Percentiles rank a stretch among this genome's conserved stretches.
Evolutionary conservation across 2,888 invertebrate genomes (phyloP).

Genomic region (Aspidiotus rigidus): DNA sequence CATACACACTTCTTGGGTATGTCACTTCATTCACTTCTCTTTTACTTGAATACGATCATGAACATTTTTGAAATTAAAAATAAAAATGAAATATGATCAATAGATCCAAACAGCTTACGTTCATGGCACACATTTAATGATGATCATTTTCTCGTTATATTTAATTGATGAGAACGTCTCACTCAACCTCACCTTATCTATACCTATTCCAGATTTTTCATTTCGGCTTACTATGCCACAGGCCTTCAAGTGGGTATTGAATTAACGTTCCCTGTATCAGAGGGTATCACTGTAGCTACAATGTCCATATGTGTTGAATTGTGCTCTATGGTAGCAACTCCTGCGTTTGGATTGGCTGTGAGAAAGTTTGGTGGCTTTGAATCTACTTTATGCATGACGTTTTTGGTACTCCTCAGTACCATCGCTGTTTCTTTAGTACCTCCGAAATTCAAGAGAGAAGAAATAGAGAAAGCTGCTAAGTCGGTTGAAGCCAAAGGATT

Average conservation of each 20-base stretch:
- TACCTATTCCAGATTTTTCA: slow-evolving; percentile 22
- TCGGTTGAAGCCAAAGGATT: too few relatives aligned
- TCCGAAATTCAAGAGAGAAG: slow-evolving; percentile 15
- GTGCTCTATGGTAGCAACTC: background rate
- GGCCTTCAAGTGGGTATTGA: slow-evolving; percentile 27
- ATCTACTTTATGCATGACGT: background rate
- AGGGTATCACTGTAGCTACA: slow-evolving; percentile 11
- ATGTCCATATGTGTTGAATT: background rate
- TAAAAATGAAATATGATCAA: too few relatives aligned
- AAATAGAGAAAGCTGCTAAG: slow-evolving; percentile 4
- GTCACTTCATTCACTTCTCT: background rate
- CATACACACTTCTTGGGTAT: background rate
- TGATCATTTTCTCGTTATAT: too few relatives aligned
- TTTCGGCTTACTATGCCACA: slow-evolving; percentile 5
- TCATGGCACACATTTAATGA: too few relatives aligned
- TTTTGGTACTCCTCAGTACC: background rate
- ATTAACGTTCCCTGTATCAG: slow-evolving; percentile 19
- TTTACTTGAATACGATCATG: too few relatives aligned
- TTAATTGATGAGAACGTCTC: too few relatives aligned
- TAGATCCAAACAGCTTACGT: too few relatives aligned
- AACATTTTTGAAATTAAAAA: too few relatives aligned
- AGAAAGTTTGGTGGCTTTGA: background rate
- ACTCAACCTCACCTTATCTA: too few relatives aligned
- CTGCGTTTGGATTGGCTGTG: background rate
- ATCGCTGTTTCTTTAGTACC: slow-evolving; percentile 2